Percentiles rank a stretch among this genome's conserved stretches.
Evolutionary conservation across 2,888 invertebrate genomes (phyloP).

Genomic region (Heliconius hortense): DNA sequence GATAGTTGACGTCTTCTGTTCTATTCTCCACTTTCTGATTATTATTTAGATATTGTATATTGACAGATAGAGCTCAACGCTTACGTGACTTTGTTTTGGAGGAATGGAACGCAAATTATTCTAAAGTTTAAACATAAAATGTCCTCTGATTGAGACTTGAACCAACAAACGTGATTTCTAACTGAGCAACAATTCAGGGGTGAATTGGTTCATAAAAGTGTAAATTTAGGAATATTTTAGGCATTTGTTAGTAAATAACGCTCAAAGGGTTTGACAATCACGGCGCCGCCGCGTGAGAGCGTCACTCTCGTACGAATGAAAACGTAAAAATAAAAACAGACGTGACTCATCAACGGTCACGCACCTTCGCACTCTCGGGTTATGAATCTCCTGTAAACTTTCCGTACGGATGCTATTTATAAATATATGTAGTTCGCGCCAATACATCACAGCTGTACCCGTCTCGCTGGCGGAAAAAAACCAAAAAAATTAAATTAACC

Average conservation of each 20-base stretch:
- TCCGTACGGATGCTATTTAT: slow-evolving; percentile 38
- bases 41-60: neutral
- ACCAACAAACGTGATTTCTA: neutral
- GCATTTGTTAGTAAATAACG: neutral
- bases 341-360: slow-evolving; percentile 46
- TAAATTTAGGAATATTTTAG: neutral
- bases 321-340: slow-evolving; percentile 47
- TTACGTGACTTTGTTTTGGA: neutral
- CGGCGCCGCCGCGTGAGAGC: slow-evolving; percentile 25
- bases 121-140: neutral
- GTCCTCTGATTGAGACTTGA: neutral
- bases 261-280: slow-evolving; percentile 19
- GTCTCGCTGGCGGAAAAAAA: neutral
- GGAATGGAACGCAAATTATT: neutral
- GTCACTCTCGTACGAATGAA: slow-evolving; percentile 20
- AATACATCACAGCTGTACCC: slow-evolving; percentile 11
- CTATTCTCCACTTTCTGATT: neutral
- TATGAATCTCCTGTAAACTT: slow-evolving; percentile 35
- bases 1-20: neutral
- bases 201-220: neutral
- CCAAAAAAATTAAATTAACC: neutral
- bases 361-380: slow-evolving; percentile 45
- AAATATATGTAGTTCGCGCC: slow-evolving; percentile 7
- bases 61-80: neutral
- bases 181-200: neutral